Percentiles rank a stretch among this genome's conserved stretches.
Evolutionary conservation across 2,888 invertebrate genomes (phyloP).

Genomic region (Chorisops tibialis): DNA sequence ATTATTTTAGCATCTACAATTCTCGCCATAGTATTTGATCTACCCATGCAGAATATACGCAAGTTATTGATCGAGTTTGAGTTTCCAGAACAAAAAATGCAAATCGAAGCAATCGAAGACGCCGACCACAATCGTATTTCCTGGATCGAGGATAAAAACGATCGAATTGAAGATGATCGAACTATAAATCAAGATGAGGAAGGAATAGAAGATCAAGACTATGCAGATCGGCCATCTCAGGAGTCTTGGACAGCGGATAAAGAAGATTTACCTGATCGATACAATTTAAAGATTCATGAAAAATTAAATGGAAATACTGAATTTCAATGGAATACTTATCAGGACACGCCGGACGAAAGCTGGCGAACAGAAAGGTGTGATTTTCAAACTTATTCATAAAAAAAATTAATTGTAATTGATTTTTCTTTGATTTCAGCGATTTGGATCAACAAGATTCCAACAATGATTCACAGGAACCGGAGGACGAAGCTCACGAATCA

Average conservation of each 20-base stretch:
- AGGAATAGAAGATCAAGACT: conserved; percentile 41
- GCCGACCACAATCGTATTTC: conserved; percentile 24
- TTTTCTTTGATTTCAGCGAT: conserved; percentile 6
- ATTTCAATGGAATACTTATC: conserved; percentile 1
- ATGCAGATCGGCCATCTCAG: conserved; percentile 41
- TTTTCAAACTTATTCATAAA: not conserved
- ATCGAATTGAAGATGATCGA: conserved; percentile 33
- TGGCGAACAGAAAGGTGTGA: conserved; percentile 30
- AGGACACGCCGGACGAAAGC: conserved; percentile 20
- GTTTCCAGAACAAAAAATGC: conserved; percentile 1
- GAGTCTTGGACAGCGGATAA: conserved; percentile 54
- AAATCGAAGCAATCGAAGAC: conserved; percentile 2
- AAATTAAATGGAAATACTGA: conserved; percentile 14
- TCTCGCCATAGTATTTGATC: conserved; percentile 62
- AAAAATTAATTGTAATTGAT: not conserved
- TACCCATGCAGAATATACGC: conserved; percentile 60
- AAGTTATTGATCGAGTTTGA: conserved; percentile 45
- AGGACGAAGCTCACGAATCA: conserved; percentile 7
- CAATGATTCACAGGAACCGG: not conserved
- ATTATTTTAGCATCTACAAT: conserved; percentile 57
- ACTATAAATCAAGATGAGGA: conserved; percentile 36
- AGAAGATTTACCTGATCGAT: conserved; percentile 39
- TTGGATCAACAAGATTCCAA: not conserved
- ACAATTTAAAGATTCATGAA: conserved; percentile 26
- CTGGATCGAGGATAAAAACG: conserved; percentile 43